Conservation (phyloP, 1,140 invertebrate genomes). For the Brachionus calyciflorus region DNA sequence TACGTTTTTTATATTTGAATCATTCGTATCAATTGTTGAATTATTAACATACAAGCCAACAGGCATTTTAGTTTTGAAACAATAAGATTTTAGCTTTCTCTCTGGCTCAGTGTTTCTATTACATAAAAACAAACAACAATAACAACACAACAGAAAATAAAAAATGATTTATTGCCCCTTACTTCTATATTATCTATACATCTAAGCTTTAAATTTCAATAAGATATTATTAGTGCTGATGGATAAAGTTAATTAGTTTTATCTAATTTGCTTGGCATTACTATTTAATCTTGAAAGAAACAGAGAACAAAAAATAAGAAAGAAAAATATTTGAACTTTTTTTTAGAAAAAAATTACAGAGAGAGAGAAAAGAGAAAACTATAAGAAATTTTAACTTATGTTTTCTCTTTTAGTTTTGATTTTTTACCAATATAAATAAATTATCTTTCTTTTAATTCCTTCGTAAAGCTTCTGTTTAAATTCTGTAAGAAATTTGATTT, state of each 20-base stretch:
- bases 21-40: background rate
- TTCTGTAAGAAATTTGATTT: background rate
- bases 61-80: background rate
- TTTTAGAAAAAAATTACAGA: background rate
- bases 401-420: background rate
- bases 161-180: slow-evolving; percentile 39
- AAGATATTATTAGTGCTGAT: slow-evolving; percentile 26
- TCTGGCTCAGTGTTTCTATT: slow-evolving; percentile 4
- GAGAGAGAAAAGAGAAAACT: background rate
- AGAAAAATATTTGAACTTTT: background rate
- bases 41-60: slow-evolving; percentile 23
- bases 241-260: slow-evolving; percentile 39
- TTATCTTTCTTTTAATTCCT: slow-evolving; percentile 2
- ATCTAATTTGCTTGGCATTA: slow-evolving; percentile 24
- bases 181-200: slow-evolving; percentile 19
- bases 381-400: background rate
- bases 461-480: slow-evolving; percentile 4
- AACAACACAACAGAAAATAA: slow-evolving; percentile 26
- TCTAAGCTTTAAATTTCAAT: slow-evolving; percentile 38
- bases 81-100: no score
- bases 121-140: slow-evolving; percentile 38
- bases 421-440: background rate
- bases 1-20: background rate
- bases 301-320: background rate
- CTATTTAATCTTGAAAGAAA: no score